Percentiles rank a stretch among this genome's conserved stretches.
These are phyloP conservation scores for Periophthalmodon schlosseri DNA, from an alignment of 2,113 vertebrate genomes.

Conservation along the genomic window DNA sequence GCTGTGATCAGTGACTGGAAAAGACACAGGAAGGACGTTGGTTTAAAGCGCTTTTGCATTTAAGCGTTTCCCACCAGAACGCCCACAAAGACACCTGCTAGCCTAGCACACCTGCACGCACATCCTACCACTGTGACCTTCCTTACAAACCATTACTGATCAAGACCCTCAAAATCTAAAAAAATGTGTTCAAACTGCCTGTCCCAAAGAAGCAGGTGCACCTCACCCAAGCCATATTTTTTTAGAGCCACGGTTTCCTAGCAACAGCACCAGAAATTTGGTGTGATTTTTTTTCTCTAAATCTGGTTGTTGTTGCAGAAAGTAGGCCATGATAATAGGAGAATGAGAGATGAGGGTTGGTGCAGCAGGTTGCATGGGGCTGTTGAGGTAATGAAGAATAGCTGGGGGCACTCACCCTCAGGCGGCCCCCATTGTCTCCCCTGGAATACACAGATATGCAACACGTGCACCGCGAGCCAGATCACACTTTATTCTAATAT, in stretches of 20 bases:
- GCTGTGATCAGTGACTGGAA: slow-evolving; percentile 44
- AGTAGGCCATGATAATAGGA: slow-evolving; percentile 55
- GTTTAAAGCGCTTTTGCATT: slow-evolving; percentile 26
- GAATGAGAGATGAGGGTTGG: slow-evolving; percentile 15
- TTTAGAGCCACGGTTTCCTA: slow-evolving; percentile 70
- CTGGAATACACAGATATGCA: slow-evolving; percentile 40
- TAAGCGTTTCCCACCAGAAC: not conserved
- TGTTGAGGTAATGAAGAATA: slow-evolving; percentile 43
- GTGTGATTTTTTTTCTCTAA: slow-evolving; percentile 39
- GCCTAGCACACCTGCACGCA: not conserved
- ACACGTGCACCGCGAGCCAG: not conserved
- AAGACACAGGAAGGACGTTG: slow-evolving; percentile 44
- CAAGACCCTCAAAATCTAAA: slow-evolving; percentile 16
- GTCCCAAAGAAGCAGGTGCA: slow-evolving; percentile 62
- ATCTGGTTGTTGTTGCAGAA: slow-evolving; percentile 55
- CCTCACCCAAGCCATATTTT: slow-evolving; percentile 56
- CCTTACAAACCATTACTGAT: slow-evolving; percentile 31
- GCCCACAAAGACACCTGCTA: slow-evolving; percentile 33
- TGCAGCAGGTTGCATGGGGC: slow-evolving; percentile 20
- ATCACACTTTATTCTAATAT: not conserved
- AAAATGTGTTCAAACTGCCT: not conserved
- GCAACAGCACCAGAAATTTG: slow-evolving; percentile 70
- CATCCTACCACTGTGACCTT: slow-evolving; percentile 29
- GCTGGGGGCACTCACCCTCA: slow-evolving; percentile 24
- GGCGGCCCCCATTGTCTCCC: slow-evolving; percentile 7